These are phyloP conservation scores for Piscicola geometra DNA, from an alignment of 2,888 invertebrate genomes.

Conservation along the genomic window DNA sequence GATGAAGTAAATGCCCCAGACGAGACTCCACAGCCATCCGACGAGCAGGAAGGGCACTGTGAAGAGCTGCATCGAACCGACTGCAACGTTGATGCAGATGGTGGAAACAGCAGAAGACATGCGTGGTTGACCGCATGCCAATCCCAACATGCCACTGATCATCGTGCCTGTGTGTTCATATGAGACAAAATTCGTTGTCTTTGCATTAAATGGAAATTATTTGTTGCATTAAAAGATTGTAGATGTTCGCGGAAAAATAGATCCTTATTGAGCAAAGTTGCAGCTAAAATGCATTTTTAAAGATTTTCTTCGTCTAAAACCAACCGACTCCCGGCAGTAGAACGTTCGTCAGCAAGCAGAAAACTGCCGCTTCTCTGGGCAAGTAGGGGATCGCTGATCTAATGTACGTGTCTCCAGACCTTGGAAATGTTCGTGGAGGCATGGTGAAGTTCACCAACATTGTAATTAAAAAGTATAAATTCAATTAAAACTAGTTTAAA, in stretches of 20 bases:
- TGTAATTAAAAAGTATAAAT: not conserved
- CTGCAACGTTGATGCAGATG: slow-evolving; percentile 76
- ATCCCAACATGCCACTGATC: slow-evolving; percentile 70
- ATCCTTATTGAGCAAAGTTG: too few species aligned
- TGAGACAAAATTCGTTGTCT: not conserved
- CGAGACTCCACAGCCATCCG: slow-evolving; percentile 94
- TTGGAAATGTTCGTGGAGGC: too few species aligned
- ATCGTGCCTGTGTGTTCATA: slow-evolving; percentile 69
- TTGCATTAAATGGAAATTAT: too few species aligned
- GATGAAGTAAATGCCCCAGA: slow-evolving; percentile 92
- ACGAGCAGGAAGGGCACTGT: slow-evolving; percentile 86
- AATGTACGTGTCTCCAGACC: slow-evolving; percentile 67
- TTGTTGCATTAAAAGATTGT: too few species aligned
- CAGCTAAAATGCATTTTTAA: too few species aligned
- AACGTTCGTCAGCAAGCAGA: slow-evolving; percentile 78
- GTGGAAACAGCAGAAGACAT: slow-evolving; percentile 59
- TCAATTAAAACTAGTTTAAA: not conserved
- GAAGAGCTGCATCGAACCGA: slow-evolving; percentile 82
- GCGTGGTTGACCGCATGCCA: slow-evolving; percentile 54
- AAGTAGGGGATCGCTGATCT: slow-evolving; percentile 86
- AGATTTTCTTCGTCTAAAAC: not conserved
- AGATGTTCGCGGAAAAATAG: not conserved
- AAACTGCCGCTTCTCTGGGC: slow-evolving; percentile 77
- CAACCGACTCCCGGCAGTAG: slow-evolving; percentile 73
- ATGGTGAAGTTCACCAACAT: too few species aligned